Evolutionary conservation across 2,113 vertebrate species (phyloP).

Genomic region (Chaetodon trifascialis): DNA sequence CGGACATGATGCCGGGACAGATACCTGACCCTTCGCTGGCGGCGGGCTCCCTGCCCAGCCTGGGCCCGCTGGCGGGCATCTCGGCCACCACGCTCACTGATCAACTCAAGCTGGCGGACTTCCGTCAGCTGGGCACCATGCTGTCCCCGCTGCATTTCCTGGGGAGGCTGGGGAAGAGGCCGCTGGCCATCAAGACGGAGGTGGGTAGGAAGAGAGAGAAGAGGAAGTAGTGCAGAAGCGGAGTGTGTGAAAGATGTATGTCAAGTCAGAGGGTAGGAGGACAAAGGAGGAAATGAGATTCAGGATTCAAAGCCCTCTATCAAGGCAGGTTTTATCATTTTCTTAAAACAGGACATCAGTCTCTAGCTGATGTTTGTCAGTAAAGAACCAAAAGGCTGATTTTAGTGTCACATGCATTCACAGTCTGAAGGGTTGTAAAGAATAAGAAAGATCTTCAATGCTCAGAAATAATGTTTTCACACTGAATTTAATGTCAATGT

Average conservation of each 20-base stretch:
- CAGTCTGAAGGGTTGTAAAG: not conserved
- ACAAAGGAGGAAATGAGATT: not conserved
- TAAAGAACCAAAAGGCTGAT: not conserved
- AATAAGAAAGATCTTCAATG: not conserved
- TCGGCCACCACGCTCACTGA: constrained; percentile 92
- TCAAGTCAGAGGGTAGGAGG: not conserved
- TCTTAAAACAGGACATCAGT: not conserved
- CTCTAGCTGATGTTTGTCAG: not conserved
- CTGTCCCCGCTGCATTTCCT: constrained; percentile 92
- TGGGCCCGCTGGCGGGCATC: constrained; percentile 91
- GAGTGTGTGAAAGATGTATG: not conserved
- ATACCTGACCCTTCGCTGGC: constrained; percentile 95
- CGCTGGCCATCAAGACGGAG: constrained; percentile 91
- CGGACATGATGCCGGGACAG: constrained; percentile 98
- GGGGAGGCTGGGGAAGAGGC: constrained; percentile 92
- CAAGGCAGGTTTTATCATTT: constrained; percentile 1
- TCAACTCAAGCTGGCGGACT: constrained; percentile 92
- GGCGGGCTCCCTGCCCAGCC: constrained; percentile 91
- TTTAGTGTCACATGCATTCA: not conserved
- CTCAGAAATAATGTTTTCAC: not conserved
- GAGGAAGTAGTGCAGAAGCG: constrained; percentile 6
- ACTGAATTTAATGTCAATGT: not conserved
- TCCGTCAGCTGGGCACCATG: constrained; percentile 92
- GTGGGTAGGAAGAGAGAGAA: constrained; percentile 79
- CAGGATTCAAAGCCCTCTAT: not conserved